Conservation (phyloP, 2,888 invertebrate genomes). For the Sinopyrophorus schimmeli region DNA sequence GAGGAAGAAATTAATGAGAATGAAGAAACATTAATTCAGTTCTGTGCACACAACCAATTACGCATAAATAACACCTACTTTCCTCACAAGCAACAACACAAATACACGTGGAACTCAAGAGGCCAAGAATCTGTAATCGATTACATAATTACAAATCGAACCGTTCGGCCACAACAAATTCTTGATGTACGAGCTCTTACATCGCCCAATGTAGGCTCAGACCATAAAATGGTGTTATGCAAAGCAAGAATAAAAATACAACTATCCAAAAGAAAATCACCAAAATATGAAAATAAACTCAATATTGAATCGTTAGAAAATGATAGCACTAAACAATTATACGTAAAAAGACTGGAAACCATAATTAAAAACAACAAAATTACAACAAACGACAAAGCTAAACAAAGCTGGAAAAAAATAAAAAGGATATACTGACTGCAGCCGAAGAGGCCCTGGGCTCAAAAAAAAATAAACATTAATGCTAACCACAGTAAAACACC, state of each 20-base stretch:
- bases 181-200: not conserved
- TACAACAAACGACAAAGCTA: not conserved
- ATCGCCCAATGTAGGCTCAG: not conserved
- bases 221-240: not conserved
- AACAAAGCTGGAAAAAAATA: not conserved
- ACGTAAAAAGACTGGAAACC: not conserved
- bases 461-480: too few species aligned
- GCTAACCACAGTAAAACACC: too few species aligned
- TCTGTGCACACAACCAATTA: not conserved
- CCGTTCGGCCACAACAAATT: not conserved
- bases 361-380: not conserved
- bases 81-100: not conserved
- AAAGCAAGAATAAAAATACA: constrained; percentile 2
- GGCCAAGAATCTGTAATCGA: not conserved
- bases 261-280: not conserved
- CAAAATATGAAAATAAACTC: not conserved
- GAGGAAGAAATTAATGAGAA: too few species aligned
- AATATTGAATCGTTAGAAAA: not conserved
- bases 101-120: not conserved
- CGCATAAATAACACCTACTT: constrained; percentile 1
- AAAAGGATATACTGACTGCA: not conserved
- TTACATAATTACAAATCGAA: constrained; percentile 1
- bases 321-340: not conserved
- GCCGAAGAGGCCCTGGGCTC: too few species aligned
- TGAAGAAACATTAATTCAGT: constrained; percentile 3